phyloP scores from a whole-genome alignment of 2,797 vertebrate species.

The Falco novaeseelandiae region DNA sequence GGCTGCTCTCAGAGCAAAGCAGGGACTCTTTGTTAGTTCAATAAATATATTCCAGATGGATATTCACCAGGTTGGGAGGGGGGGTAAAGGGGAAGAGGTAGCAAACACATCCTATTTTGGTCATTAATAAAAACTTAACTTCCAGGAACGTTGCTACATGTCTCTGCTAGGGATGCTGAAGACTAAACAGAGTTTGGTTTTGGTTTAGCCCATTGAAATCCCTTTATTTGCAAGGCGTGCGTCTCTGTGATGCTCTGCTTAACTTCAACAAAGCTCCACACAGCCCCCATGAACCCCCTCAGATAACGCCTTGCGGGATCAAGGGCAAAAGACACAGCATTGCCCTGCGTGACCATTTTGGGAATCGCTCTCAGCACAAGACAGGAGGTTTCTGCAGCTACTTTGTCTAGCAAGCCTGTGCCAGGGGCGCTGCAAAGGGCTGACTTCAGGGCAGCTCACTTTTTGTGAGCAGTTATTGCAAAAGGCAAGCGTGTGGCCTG shows the following conservation, averaged over 20 bases:
- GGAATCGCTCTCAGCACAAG: not conserved
- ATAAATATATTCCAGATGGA: not conserved
- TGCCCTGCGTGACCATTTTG: rapidly evolving
- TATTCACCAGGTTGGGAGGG: not conserved
- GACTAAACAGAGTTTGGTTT: not conserved
- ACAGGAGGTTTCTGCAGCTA: not conserved
- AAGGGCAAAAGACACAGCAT: not conserved
- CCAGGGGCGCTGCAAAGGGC: not conserved
- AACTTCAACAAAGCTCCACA: rapidly evolving
- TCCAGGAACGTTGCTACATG: not conserved
- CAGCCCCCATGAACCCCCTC: not conserved
- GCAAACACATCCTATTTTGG: not conserved
- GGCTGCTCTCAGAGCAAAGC: not conserved
- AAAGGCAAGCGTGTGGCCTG: not conserved
- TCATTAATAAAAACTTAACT: not conserved
- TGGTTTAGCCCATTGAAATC: not conserved
- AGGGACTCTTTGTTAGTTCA: not conserved
- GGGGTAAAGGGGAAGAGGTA: not conserved
- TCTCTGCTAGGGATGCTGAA: not conserved
- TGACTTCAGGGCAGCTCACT: not conserved
- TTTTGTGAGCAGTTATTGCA: not conserved
- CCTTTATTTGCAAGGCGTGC: not conserved
- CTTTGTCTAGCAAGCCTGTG: not conserved
- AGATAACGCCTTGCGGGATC: not conserved
- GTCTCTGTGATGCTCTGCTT: not conserved